phyloP scores from a whole-genome alignment of 2,888 invertebrate species.

The Oxytorus armatus region DNA sequence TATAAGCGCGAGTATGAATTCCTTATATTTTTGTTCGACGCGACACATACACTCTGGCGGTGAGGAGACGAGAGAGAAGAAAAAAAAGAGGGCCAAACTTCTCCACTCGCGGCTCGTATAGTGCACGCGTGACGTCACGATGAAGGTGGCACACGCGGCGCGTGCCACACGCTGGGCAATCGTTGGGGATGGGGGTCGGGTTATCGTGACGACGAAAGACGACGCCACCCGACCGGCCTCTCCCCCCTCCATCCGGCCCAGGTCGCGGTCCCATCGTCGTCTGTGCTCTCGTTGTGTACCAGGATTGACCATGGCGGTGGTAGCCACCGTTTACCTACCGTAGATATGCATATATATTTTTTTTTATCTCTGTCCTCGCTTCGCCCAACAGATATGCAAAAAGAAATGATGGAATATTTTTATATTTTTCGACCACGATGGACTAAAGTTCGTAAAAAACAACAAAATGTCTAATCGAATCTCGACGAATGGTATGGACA shows the following conservation, averaged over 20 bases:
- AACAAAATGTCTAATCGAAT: too few species aligned
- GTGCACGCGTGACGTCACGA: slow-evolving; percentile 78
- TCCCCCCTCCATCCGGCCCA: too few species aligned
- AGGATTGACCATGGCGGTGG: slow-evolving; percentile 1
- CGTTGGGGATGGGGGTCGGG: slow-evolving; percentile 57
- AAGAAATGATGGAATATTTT: too few species aligned
- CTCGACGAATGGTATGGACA: too few species aligned
- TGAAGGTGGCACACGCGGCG: slow-evolving; percentile 77
- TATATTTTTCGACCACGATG: too few species aligned
- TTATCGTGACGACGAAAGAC: slow-evolving; percentile 52
- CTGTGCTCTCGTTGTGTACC: background rate
- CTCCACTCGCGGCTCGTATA: slow-evolving; percentile 31
- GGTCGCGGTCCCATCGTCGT: background rate
- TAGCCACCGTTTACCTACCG: background rate
- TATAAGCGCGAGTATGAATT: too few species aligned
- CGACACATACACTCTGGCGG: too few species aligned
- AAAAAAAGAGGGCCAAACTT: slow-evolving; percentile 32
- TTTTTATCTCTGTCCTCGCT: background rate
- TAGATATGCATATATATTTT: background rate
- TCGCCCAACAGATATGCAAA: background rate
- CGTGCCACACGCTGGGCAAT: slow-evolving; percentile 76
- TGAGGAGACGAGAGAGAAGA: slow-evolving; percentile 13
- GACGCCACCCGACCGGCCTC: slow-evolving; percentile 17
- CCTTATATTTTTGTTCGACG: too few species aligned
- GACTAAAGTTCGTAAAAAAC: too few species aligned